Percentiles rank a stretch among this genome's conserved stretches.
These are phyloP conservation scores for Oligia latruncula DNA, from an alignment of 2,888 invertebrate species.

Conservation along the genomic window DNA sequence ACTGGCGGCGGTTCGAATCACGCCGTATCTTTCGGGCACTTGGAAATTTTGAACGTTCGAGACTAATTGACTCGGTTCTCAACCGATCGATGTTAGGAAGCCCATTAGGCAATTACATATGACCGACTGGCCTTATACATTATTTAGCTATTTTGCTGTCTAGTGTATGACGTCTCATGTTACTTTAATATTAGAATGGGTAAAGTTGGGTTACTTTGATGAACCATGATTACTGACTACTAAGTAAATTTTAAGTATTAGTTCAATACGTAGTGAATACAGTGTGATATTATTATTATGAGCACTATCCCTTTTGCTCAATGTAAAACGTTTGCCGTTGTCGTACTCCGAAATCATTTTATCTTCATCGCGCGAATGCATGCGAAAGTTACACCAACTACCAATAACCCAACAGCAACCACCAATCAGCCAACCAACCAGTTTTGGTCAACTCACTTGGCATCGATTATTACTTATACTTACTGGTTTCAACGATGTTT, in stretches of 20 bases:
- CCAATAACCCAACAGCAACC: neutral
- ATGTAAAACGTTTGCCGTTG: neutral
- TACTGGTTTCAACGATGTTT: neutral
- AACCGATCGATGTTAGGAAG: constrained; percentile 59
- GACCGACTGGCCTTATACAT: constrained; percentile 48
- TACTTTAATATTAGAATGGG: constrained; percentile 43
- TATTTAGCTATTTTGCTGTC: constrained; percentile 36
- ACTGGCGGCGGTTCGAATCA: constrained; percentile 52
- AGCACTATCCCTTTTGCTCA: neutral
- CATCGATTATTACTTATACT: constrained; percentile 1
- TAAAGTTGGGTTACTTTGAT: constrained; percentile 22
- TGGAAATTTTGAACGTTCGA: constrained; percentile 59
- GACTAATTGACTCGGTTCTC: constrained; percentile 62
- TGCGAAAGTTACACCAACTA: neutral
- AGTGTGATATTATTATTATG: neutral
- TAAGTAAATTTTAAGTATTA: constrained; percentile 24
- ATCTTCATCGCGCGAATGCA: neutral
- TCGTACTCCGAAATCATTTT: neutral
- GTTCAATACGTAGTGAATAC: neutral
- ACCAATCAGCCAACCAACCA: neutral
- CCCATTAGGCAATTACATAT: constrained; percentile 61
- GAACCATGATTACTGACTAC: constrained; percentile 7
- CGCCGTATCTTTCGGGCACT: constrained; percentile 60
- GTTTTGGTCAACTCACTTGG: neutral
- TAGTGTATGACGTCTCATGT: constrained; percentile 21